Conservation (phyloP, 2,888 invertebrate species). For the Phortica magna region DNA sequence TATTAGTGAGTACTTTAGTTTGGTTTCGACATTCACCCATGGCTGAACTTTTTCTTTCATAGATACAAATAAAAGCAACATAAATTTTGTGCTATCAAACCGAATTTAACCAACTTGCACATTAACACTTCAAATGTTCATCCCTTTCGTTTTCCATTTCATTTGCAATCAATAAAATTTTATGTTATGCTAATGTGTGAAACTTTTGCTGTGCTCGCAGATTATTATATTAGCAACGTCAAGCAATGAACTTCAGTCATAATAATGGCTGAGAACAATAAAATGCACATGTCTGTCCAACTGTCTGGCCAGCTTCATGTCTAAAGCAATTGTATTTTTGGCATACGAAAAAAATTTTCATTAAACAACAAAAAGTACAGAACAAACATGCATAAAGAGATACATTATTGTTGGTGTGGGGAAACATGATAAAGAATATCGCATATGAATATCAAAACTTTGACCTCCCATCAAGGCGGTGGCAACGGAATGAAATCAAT, state of each 20-base stretch:
- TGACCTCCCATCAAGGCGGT: constrained; percentile 36
- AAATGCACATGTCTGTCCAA: neutral
- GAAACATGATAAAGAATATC: neutral
- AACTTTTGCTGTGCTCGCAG: neutral
- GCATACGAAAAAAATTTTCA: neutral
- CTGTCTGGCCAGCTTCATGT: no score
- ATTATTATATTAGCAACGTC: neutral
- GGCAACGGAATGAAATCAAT: constrained; percentile 57
- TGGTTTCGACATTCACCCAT: no score
- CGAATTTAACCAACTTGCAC: neutral
- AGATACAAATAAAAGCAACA: no score
- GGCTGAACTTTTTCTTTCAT: no score
- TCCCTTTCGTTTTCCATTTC: no score
- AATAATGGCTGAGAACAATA: neutral
- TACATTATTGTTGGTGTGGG: neutral
- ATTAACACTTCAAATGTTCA: neutral
- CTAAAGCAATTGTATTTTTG: neutral
- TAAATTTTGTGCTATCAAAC: neutral
- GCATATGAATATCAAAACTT: constrained; percentile 20
- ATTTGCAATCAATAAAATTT: constrained; percentile 3
- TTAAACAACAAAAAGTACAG: neutral
- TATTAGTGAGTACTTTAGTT: no score
- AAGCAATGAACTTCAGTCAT: neutral
- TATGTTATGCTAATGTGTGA: neutral
- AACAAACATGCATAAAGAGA: neutral